Conservation (phyloP, 2,888 invertebrate species). For the Pantelozetes paolii region DNA sequence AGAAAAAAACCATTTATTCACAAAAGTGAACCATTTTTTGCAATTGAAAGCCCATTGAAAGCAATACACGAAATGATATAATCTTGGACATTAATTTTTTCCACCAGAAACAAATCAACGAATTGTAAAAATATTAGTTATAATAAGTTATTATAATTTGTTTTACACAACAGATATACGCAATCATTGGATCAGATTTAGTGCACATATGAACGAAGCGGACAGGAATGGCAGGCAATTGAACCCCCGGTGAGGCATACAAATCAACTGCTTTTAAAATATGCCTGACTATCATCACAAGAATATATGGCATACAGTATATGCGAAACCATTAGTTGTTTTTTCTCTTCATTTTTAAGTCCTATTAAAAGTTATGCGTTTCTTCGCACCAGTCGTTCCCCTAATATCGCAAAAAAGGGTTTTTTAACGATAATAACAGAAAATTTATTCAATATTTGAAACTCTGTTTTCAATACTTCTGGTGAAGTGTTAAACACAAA, state of each 20-base stretch:
- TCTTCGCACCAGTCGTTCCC: constrained; percentile 18
- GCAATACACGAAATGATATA: not conserved
- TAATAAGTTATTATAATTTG: constrained; percentile 28
- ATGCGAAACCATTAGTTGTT: not conserved
- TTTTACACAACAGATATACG: not conserved
- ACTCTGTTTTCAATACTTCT: too few species aligned
- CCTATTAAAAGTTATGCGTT: constrained; percentile 29
- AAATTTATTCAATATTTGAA: not conserved
- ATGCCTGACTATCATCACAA: constrained; percentile 3
- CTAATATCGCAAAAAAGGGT: not conserved
- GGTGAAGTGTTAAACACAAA: too few species aligned
- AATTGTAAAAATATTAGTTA: constrained; percentile 9
- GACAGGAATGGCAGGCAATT: constrained; percentile 37
- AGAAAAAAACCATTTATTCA: not conserved
- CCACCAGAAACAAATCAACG: constrained; percentile 5
- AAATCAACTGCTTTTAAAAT: constrained; percentile 2
- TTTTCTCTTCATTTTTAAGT: not conserved
- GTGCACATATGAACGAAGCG: constrained; percentile 8
- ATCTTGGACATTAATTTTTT: not conserved
- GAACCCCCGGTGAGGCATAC: constrained; percentile 25
- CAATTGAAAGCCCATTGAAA: not conserved
- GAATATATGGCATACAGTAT: constrained; percentile 4
- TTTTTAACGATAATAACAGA: constrained; percentile 17
- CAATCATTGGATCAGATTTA: constrained; percentile 24
- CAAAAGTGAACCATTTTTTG: constrained; percentile 5